Evolutionary conservation across 2,888 invertebrate genomes (phyloP).

Genomic region (Ectropis crepuscularia): DNA sequence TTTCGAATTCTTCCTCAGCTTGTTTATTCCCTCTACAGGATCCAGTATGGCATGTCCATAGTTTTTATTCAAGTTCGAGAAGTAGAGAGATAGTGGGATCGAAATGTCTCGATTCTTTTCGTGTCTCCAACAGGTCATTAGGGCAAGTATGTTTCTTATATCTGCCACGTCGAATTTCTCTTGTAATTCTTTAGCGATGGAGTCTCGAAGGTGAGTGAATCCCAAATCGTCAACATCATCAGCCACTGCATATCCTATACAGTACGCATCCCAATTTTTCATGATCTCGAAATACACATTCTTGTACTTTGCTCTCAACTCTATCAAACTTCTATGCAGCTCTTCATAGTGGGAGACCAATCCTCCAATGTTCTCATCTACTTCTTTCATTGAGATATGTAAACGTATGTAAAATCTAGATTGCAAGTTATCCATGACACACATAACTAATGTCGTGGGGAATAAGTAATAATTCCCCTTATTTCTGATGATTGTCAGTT

Average conservation of each 20-base stretch:
- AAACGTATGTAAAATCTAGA: background rate
- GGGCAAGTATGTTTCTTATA: background rate
- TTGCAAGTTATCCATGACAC: background rate
- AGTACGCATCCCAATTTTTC: conserved; percentile 10
- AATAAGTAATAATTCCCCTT: background rate
- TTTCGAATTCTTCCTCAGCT: background rate
- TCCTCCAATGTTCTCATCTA: background rate
- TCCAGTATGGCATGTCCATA: conserved; percentile 1
- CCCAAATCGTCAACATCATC: background rate
- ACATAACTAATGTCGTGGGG: conserved; percentile 2
- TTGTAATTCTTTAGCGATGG: background rate
- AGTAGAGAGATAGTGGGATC: background rate
- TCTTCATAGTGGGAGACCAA: background rate
- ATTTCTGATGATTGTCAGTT: background rate
- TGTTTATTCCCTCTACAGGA: background rate
- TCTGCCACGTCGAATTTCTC: background rate
- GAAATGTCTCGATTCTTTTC: background rate
- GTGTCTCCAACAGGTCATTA: background rate
- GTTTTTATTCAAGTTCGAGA: conserved; percentile 5
- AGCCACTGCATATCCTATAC: background rate
- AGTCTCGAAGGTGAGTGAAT: background rate
- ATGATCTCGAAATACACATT: conserved; percentile 5
- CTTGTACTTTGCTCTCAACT: background rate
- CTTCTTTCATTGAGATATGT: background rate
- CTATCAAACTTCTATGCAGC: background rate